A percentile compares a stretch with the other conserved stretches of the same genome.
Conservation (phyloP, 1,140 invertebrate genomes). For the Galendromus occidentalis region DNA sequence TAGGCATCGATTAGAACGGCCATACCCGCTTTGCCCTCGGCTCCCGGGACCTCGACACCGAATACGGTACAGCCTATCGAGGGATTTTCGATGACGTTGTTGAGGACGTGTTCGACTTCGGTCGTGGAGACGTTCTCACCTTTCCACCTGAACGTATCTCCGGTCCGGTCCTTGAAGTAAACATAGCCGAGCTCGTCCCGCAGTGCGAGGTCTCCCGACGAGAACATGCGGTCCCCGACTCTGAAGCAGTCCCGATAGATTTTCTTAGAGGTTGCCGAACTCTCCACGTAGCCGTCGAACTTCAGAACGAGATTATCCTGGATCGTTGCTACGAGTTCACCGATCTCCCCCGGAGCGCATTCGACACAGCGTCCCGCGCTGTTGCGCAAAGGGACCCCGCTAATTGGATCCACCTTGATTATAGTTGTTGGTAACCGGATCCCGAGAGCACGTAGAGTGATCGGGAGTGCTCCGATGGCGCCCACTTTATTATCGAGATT, state of each 20-base stretch:
- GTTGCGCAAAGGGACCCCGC: constrained; percentile 26
- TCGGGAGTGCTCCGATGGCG: constrained; percentile 17
- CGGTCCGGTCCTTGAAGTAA: constrained; percentile 35
- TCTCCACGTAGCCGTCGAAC: constrained; percentile 35
- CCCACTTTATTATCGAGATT: not conserved
- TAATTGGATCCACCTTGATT: constrained; percentile 30
- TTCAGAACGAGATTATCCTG: constrained; percentile 3
- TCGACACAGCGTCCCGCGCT: constrained; percentile 17
- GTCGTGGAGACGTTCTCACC: constrained; percentile 88
- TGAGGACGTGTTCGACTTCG: constrained; percentile 84
- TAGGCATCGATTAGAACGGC: constrained; percentile 27
- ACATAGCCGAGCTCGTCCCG: constrained; percentile 32
- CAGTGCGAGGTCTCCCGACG: not conserved
- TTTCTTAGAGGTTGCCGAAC: not conserved
- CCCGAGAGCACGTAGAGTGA: constrained; percentile 26
- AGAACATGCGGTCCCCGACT: constrained; percentile 2
- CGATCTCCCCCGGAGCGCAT: constrained; percentile 35
- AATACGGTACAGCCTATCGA: constrained; percentile 22
- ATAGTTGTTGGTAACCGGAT: constrained; percentile 26
- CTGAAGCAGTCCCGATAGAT: not conserved
- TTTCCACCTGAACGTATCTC: constrained; percentile 37
- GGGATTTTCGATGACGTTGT: constrained; percentile 46
- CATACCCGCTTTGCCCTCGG: constrained; percentile 35
- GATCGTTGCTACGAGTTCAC: constrained; percentile 32
- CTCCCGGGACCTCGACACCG: constrained; percentile 20